phyloP scores from a whole-genome alignment of 1,140 invertebrate species.

The Akabosia matsudoensis region DNA sequence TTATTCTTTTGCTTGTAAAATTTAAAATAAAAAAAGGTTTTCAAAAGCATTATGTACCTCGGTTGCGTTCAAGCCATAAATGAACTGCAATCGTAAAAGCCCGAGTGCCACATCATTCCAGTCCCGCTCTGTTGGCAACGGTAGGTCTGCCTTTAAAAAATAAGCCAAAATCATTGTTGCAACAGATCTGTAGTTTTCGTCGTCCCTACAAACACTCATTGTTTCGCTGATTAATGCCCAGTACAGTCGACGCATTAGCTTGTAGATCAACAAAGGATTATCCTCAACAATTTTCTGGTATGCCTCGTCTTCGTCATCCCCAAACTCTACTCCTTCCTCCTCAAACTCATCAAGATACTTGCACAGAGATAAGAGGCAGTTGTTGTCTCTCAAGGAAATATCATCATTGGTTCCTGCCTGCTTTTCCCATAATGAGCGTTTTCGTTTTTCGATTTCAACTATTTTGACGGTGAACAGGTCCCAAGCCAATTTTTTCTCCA shows the following conservation, averaged over 20 bases:
- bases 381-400: too few relatives aligned
- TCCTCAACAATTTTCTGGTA: not conserved
- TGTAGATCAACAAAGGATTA: not conserved
- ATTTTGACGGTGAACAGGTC: not conserved
- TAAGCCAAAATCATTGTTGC: not conserved
- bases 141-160: not conserved
- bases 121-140: not conserved
- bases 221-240: not conserved
- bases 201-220: not conserved
- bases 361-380: not conserved
- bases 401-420: not conserved
- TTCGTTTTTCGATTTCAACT: not conserved
- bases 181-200: not conserved
- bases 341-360: not conserved
- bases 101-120: not conserved
- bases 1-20: too few relatives aligned
- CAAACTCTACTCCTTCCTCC: not conserved
- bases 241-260: not conserved
- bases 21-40: too few relatives aligned
- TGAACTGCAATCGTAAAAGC: not conserved
- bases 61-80: not conserved
- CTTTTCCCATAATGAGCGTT: not conserved
- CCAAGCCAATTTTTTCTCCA: not conserved
- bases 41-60: too few relatives aligned
- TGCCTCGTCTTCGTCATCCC: not conserved